Conservation (phyloP, 2,797 vertebrate genomes). For the Loris lydekkerianus region DNA sequence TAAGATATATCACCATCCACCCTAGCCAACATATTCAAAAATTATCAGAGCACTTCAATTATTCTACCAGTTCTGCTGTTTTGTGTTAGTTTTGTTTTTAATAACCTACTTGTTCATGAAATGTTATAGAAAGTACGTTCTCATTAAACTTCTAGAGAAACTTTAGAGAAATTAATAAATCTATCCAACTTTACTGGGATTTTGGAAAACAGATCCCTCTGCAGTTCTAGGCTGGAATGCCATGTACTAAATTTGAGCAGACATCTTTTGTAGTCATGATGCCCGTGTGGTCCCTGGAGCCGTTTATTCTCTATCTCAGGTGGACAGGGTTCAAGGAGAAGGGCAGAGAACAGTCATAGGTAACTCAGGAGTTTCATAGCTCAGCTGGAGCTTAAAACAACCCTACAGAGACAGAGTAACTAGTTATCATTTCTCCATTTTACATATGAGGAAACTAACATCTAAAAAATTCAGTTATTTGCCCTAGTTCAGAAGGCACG, state of each 20-base stretch:
- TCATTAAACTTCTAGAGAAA: slow-evolving; percentile 60
- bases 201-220: background rate
- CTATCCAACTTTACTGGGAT: background rate
- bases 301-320: background rate
- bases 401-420: too few species aligned
- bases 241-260: background rate
- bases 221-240: background rate
- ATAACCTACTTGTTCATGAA: slow-evolving; percentile 50
- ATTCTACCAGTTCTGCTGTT: background rate
- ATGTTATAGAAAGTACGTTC: slow-evolving; percentile 18
- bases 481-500: too few species aligned
- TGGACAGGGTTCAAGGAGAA: fast-evolving
- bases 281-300: fast-evolving
- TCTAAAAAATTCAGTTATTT: too few species aligned
- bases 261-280: background rate
- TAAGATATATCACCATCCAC: background rate
- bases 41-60: background rate
- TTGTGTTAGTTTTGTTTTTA: slow-evolving; percentile 32
- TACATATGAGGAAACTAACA: too few species aligned
- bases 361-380: background rate
- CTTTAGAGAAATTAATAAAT: slow-evolving; percentile 27
- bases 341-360: background rate
- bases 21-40: background rate
- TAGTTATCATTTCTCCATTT: too few species aligned
- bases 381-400: too few species aligned